Conservation (phyloP, 2,797 vertebrate species). For the Platalea minor region DNA sequence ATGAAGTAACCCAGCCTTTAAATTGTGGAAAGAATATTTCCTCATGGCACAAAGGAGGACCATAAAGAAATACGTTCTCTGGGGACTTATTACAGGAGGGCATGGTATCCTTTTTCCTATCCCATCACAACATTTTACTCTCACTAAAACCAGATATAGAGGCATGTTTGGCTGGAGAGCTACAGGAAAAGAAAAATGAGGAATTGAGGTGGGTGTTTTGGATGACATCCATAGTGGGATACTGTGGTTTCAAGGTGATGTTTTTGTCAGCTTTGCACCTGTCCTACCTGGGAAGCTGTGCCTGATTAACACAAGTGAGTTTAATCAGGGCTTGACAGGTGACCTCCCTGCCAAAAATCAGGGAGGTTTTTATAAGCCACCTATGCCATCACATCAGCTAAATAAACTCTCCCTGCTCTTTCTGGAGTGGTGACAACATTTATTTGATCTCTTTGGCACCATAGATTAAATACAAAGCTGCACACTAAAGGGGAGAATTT, state of each 20-base stretch:
- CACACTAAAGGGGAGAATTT: neutral
- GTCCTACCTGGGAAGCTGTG: neutral
- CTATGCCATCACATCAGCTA: conserved; percentile 25
- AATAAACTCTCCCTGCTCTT: conserved; percentile 1
- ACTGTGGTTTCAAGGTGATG: neutral
- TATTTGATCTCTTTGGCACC: conserved; percentile 30
- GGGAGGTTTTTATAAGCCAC: neutral
- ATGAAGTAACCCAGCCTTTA: neutral
- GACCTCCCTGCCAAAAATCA: conserved; percentile 6
- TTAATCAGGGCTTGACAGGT: neutral
- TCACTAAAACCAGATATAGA: neutral
- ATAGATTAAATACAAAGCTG: neutral
- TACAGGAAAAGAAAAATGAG: neutral
- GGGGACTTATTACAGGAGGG: neutral
- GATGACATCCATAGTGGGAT: neutral
- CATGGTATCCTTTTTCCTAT: neutral
- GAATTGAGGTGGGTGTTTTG: neutral
- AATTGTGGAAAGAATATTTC: neutral
- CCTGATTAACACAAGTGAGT: neutral
- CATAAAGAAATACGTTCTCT: neutral
- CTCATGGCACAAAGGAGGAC: neutral
- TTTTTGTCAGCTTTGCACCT: conserved; percentile 25
- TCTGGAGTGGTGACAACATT: neutral
- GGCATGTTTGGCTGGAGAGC: neutral
- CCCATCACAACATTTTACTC: neutral